phyloP scores from a whole-genome alignment of 2,797 vertebrate genomes.

The Ammospiza maritima region DNA sequence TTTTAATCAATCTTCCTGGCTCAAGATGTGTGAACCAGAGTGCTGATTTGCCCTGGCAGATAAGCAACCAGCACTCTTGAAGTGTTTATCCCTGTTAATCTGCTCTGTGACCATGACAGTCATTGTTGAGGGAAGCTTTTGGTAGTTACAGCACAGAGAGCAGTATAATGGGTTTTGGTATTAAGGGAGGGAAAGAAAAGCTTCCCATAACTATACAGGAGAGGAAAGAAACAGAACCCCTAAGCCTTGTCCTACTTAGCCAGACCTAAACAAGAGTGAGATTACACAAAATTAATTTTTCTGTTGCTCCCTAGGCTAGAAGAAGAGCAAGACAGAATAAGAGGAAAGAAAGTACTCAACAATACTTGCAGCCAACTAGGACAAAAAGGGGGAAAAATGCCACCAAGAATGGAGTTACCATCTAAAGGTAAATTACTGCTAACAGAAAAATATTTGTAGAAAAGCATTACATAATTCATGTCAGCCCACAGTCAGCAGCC shows the following conservation, averaged over 20 bases:
- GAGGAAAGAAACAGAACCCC: neutral
- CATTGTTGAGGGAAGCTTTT: neutral
- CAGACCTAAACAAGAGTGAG: neutral
- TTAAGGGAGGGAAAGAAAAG: neutral
- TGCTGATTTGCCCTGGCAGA: constrained; percentile 60
- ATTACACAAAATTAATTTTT: neutral
- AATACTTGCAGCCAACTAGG: neutral
- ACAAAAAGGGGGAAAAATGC: neutral
- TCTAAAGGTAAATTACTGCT: neutral
- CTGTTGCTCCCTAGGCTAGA: neutral
- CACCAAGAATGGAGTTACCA: neutral
- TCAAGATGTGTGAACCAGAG: constrained; percentile 54
- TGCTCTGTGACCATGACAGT: neutral
- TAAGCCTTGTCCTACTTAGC: neutral
- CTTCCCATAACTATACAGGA: neutral
- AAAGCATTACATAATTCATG: neutral
- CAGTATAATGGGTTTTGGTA: neutral
- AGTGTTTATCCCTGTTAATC: constrained; percentile 44
- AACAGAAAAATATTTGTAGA: neutral
- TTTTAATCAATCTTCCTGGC: constrained; percentile 55
- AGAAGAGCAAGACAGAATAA: neutral
- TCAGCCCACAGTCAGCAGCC: neutral
- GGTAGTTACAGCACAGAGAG: neutral
- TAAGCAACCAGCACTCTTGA: constrained; percentile 13
- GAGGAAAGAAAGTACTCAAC: neutral